These are phyloP conservation scores for Eumerus sabulonum DNA, from an alignment of 2,888 invertebrate species.

Conservation along the genomic window DNA sequence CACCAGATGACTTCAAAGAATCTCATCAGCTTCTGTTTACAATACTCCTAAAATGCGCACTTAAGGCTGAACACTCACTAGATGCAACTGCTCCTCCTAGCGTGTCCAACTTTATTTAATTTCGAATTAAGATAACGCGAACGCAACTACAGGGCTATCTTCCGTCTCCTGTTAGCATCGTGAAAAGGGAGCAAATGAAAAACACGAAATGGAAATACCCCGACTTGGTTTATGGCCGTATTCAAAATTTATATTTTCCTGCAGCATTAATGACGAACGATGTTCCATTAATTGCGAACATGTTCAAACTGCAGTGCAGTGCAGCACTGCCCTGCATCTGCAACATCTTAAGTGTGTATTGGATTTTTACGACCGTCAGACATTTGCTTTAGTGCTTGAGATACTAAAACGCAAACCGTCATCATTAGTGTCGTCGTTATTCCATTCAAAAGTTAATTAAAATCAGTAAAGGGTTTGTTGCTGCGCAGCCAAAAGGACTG, in stretches of 20 bases:
- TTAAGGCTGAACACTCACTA: neutral
- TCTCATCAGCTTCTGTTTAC: constrained; percentile 35
- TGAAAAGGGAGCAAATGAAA: too few species aligned
- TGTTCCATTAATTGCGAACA: constrained; percentile 34
- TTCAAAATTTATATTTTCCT: constrained; percentile 47
- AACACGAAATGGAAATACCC: too few species aligned
- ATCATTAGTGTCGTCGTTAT: constrained; percentile 51
- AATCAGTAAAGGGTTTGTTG: constrained; percentile 39
- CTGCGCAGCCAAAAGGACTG: neutral
- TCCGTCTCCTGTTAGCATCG: too few species aligned
- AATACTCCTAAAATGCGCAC: constrained; percentile 14
- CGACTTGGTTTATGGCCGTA: constrained; percentile 45
- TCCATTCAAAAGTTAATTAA: constrained; percentile 64
- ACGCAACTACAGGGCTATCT: neutral
- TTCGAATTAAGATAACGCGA: constrained; percentile 34
- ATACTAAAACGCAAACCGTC: constrained; percentile 46
- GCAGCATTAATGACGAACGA: constrained; percentile 53
- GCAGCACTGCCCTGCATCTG: constrained; percentile 1
- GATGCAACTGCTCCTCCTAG: neutral
- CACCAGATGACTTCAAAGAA: neutral
- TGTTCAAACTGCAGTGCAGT: constrained; percentile 6
- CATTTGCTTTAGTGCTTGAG: constrained; percentile 5
- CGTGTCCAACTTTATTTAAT: constrained; percentile 28
- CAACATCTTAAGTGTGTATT: constrained; percentile 2
- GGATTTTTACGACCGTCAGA: constrained; percentile 51